Conservation (phyloP, 1,140 invertebrate species). For the Sesamia nonagrioides region DNA sequence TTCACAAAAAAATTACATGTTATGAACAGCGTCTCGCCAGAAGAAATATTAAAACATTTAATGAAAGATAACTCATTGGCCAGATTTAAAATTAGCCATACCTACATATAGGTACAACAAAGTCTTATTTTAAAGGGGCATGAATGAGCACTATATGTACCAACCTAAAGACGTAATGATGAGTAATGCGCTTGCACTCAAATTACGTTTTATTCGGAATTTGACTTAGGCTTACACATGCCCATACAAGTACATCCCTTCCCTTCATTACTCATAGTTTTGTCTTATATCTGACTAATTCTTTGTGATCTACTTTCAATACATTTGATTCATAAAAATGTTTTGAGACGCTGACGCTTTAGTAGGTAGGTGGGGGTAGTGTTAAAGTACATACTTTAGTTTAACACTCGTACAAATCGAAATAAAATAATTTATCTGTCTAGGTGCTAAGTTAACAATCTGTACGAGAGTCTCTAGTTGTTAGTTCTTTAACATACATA, state of each 20-base stretch:
- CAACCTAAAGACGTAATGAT: not conserved
- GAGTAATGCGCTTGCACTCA: conserved; percentile 30
- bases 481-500: no score
- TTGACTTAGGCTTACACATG: conserved; percentile 16
- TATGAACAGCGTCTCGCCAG: no score
- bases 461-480: not conserved
- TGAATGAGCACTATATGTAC: conserved; percentile 9
- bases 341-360: not conserved
- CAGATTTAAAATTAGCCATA: not conserved
- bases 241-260: not conserved
- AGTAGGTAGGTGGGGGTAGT: no score
- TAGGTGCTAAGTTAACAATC: not conserved
- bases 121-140: not conserved
- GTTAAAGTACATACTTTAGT: not conserved
- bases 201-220: conserved; percentile 28
- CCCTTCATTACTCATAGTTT: conserved; percentile 25
- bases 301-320: not conserved
- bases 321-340: conserved; percentile 14
- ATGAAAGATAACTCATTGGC: not conserved
- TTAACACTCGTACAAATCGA: not conserved
- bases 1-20: not conserved
- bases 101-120: not conserved
- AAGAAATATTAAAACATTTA: not conserved
- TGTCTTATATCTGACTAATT: conserved; percentile 32
- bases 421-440: not conserved